Conservation (phyloP, 1,140 invertebrate genomes). For the Drosophila eugracilis region DNA sequence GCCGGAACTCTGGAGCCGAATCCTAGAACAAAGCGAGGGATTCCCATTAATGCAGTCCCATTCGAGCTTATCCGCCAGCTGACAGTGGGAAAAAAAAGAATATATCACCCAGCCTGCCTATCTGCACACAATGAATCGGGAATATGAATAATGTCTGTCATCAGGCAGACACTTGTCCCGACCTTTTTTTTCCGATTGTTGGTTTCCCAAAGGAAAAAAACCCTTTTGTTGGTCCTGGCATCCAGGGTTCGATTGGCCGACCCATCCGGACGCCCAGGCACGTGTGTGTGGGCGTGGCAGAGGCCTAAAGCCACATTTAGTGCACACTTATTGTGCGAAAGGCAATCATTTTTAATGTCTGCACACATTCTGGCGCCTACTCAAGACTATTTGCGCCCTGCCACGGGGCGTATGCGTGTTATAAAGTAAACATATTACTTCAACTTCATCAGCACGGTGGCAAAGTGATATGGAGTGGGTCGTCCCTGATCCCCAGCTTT, state of each 20-base stretch:
- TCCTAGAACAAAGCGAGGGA: conserved; percentile 29
- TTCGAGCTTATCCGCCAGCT: conserved; percentile 38
- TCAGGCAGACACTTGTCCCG: conserved; percentile 26
- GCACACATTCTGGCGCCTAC: conserved; percentile 47
- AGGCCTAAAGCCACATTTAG: conserved; percentile 64
- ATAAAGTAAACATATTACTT: conserved; percentile 77
- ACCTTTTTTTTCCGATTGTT: conserved; percentile 25
- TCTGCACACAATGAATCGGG: conserved; percentile 38
- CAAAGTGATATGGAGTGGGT: neutral
- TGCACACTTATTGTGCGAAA: conserved; percentile 59
- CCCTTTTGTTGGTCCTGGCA: conserved; percentile 23
- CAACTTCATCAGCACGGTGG: conserved; percentile 21
- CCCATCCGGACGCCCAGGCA: conserved; percentile 3
- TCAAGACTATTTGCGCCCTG: conserved; percentile 58
- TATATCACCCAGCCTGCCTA: conserved; percentile 42
- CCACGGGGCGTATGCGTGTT: conserved; percentile 70
- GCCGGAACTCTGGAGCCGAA: conserved; percentile 16
- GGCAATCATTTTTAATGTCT: conserved; percentile 77
- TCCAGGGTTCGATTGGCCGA: conserved; percentile 32
- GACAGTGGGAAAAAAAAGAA: conserved; percentile 6
- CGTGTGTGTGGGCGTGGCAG: conserved; percentile 43
- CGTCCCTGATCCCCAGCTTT: conserved; percentile 19
- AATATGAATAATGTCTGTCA: conserved; percentile 50
- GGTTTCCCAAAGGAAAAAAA: conserved; percentile 12
- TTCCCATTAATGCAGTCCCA: conserved; percentile 48